Evolutionary conservation across 2,888 invertebrate genomes (phyloP), one percentile per base, ranked within the genome.

Genomic region (Andricus curvator): DNA sequence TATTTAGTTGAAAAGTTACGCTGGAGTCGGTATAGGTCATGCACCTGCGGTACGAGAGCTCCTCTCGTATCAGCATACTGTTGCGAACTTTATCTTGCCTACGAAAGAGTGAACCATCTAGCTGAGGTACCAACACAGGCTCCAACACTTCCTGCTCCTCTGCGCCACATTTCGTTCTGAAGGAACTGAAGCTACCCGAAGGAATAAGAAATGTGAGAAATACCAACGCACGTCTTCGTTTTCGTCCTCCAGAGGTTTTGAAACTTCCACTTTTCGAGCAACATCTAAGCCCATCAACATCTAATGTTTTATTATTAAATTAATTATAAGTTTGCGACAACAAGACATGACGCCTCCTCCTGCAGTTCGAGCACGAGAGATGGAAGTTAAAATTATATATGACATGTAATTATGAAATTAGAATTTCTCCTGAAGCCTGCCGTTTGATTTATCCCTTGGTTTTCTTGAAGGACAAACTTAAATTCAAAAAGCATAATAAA

Each of bases 1-100:
- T 89, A 89, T 90, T 89, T 88, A 87, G 85, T 86, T 85, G 86
- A 85, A 83, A 89, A 89, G 86, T 89, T 90, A 81, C 80, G 80
- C 78, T 81, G 78, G 77, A 77, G 83, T 83, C 83, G 74, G 82
- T 79, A 74, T 80, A 80, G 82, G 80, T 80, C 74, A 74, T 81
- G 82, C 86, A 84, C 84, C 85, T 86, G 85, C 60, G 84, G 82
- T 85, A 82, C 84, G 70, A 76, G 37, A 64, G 41, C 79, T 80
- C 64, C 81, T 83, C 82, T 82, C 84, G 87, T 87, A 89, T 88
- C 88, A 88, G 88, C 88, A 87, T 89, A 87, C 86, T 84, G 82
- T 85, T 64, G 65, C 76, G 81, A 89, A 90, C 88, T 89, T 90
- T 89, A 88, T 89, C 86, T 82, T 82, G 29, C 81, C 79, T 67